A percentile compares a stretch with the other conserved stretches of the same genome.
phyloP scores from a whole-genome alignment of 2,888 invertebrate genomes.

The Drosophila stalkeri region DNA sequence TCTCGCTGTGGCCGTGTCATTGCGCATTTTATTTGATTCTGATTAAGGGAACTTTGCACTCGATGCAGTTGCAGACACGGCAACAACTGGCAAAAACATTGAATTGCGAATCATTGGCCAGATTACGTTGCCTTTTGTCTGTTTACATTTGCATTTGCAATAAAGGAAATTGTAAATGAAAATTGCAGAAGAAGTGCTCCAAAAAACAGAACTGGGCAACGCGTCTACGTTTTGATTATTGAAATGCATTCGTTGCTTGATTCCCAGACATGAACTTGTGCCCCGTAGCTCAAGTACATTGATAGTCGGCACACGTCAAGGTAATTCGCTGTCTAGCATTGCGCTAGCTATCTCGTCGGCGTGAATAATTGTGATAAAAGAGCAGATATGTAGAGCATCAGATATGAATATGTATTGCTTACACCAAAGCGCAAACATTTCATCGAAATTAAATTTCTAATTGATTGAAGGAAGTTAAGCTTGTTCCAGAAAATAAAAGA shows the following conservation, averaged over 20 bases:
- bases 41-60: conserved; percentile 72
- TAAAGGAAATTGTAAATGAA: conserved; percentile 59
- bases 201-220: background rate
- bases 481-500: conserved; percentile 9
- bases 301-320: conserved; percentile 36
- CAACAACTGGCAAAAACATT: conserved; percentile 19
- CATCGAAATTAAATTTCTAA: conserved; percentile 47
- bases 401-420: conserved; percentile 10
- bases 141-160: conserved; percentile 70
- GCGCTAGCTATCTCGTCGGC: conserved; percentile 26
- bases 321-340: conserved; percentile 8
- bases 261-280: conserved; percentile 19
- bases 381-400: conserved; percentile 3
- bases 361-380: conserved; percentile 39
- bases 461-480: conserved; percentile 30
- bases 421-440: conserved; percentile 36
- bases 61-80: conserved; percentile 46
- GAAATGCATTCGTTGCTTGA: conserved; percentile 26
- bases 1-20: conserved; percentile 16
- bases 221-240: conserved; percentile 15
- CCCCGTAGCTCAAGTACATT: conserved; percentile 6
- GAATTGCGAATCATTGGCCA: conserved; percentile 54
- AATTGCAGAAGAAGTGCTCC: conserved; percentile 35
- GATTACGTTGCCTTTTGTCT: conserved; percentile 53
- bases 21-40: conserved; percentile 66